Base-by-base conservation (phyloP, 2,113 vertebrate genomes). In the Uria lomvia region DNA sequence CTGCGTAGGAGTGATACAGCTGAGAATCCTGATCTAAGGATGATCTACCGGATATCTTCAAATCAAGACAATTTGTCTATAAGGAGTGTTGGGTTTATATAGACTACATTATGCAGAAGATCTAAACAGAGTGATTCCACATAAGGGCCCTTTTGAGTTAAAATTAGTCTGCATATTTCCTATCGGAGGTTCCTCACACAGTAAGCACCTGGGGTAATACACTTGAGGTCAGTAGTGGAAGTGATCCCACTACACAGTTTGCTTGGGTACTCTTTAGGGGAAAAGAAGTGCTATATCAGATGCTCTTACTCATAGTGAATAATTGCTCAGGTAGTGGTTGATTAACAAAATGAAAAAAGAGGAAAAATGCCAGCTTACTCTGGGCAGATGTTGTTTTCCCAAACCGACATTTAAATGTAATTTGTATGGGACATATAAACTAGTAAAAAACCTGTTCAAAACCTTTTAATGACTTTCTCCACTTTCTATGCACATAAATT, bases 401-500 rank as follows among this genome's bases (percentile, higher is more conserved):
- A 94, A 85, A 90, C 27, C 1, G 0, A 85, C 18, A 75, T 58
- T 89, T 92, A 89, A 91, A 94, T 34, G 36, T 72, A 75, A 86
- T 72, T 94, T 96, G 32, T 81, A 77, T 65, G 65, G 72, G 59
- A 74, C 22, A n/a, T 26, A 68, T 65, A 94, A 78, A 86, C 52
- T 21, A 68, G 59, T 24, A 81, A 91, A 95, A 96, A 91, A 75
- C 72, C 58, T 94, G 45, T 91, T 86, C 62, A 82, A 82, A 95
- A 94, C 34, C 26, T 88, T 91, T 82, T 43, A 95, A 79, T 27
- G 62, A 73, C 50, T 95, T 96, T 91, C 55, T 91, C 29, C 66
- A 95, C 29, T 92, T 95, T 92, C 59, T 91, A 67, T 82, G 71
- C 66, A 94, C 71, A 90, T 66, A 91, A 87, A 71, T 85, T 82